A percentile compares a stretch with the other conserved stretches of the same genome.
Conservation (phyloP, 1,140 invertebrate species). For the Eumaeus atala region DNA sequence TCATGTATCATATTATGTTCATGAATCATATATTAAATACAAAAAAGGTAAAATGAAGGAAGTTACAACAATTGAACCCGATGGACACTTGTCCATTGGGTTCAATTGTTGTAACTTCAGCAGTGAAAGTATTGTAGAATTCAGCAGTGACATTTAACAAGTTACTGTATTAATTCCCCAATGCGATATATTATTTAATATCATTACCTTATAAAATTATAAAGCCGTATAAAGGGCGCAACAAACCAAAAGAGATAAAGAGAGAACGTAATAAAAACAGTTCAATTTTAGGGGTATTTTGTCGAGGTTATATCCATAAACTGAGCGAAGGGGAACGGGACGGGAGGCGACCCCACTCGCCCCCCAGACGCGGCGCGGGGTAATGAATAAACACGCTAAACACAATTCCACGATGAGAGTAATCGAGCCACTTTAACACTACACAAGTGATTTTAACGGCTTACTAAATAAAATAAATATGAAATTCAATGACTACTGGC, state of each 20-base stretch:
- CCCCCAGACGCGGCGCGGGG: constrained; percentile 41
- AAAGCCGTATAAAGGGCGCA: constrained; percentile 62
- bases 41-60: too few relatives aligned
- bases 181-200: constrained; percentile 31
- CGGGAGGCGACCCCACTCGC: constrained; percentile 29
- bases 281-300: constrained; percentile 74
- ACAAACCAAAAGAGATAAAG: constrained; percentile 72
- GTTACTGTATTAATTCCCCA: not conserved
- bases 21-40: too few relatives aligned
- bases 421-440: constrained; percentile 59
- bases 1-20: too few relatives aligned
- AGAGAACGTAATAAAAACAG: constrained; percentile 71
- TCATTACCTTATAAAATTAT: constrained; percentile 67
- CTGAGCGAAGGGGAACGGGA: constrained; percentile 46
- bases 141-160: too few relatives aligned
- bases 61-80: too few relatives aligned
- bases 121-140: too few relatives aligned
- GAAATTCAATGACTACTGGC: constrained; percentile 11
- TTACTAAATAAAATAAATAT: constrained; percentile 17
- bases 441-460: constrained; percentile 43
- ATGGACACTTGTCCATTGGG: too few relatives aligned
- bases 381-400: constrained; percentile 72
- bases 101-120: too few relatives aligned
- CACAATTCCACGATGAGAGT: constrained; percentile 65
- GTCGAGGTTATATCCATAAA: constrained; percentile 74